Percentiles rank a stretch among this genome's conserved stretches.
Evolutionary conservation across 2,888 invertebrate genomes (phyloP).

Genomic region (Atrina japonica): DNA sequence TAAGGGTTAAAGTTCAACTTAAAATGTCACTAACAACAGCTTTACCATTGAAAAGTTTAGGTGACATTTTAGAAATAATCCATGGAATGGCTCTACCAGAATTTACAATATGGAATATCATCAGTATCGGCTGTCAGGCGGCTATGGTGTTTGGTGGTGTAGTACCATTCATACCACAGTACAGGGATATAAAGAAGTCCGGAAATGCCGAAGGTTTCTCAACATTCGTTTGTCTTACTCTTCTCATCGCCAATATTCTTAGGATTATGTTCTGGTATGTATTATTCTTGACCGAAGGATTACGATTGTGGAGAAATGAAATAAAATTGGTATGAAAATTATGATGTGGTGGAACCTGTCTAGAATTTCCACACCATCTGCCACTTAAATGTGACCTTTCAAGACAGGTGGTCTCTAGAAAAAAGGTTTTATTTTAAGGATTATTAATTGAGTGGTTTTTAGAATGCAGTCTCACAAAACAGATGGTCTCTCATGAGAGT

Average conservation of each 20-base stretch:
- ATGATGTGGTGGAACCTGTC: background rate
- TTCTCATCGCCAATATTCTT: constrained; percentile 96
- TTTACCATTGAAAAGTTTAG: too few relatives aligned
- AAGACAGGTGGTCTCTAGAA: too few relatives aligned
- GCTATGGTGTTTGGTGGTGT: constrained; percentile 98
- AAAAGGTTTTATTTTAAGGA: too few relatives aligned
- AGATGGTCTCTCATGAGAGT: too few relatives aligned
- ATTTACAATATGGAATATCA: constrained; percentile 55
- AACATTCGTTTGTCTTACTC: constrained; percentile 95
- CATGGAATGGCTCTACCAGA: constrained; percentile 55
- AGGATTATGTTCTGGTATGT: constrained; percentile 98
- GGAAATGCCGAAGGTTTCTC: constrained; percentile 99
- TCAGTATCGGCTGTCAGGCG: constrained; percentile 65
- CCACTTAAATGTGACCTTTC: too few relatives aligned
- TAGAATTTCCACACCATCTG: too few relatives aligned
- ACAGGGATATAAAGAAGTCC: constrained; percentile 93
- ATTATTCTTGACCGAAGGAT: too few relatives aligned
- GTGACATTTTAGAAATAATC: too few relatives aligned
- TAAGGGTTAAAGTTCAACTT: too few relatives aligned
- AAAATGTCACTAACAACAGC: too few relatives aligned
- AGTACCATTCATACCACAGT: constrained; percentile 97
- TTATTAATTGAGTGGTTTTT: too few relatives aligned
- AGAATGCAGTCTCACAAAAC: too few relatives aligned
- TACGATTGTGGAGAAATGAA: background rate
- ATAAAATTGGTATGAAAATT: background rate